phyloP scores from a whole-genome alignment of 2,113 vertebrate genomes.

The Oxyura jamaicensis region DNA sequence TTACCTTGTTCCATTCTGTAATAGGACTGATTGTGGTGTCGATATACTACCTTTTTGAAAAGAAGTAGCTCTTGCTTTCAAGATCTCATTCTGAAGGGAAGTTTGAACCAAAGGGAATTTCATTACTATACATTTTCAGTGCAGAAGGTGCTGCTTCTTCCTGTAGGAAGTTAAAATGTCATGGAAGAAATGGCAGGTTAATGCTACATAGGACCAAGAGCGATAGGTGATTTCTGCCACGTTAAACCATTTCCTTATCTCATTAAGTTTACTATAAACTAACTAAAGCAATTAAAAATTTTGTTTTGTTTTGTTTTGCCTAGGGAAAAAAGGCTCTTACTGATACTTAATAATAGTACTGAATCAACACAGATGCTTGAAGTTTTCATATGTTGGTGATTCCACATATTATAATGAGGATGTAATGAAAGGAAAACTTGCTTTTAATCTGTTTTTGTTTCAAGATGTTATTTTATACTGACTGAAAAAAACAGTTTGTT shows the following conservation, averaged over 20 bases:
- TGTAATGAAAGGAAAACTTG: background rate
- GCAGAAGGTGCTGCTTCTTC: background rate
- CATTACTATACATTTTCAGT: background rate
- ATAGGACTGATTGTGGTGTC: background rate
- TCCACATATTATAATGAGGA: conserved; percentile 1
- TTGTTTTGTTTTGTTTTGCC: background rate
- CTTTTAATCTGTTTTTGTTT: conserved; percentile 22
- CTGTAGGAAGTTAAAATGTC: background rate
- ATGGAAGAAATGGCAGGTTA: background rate
- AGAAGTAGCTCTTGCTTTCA: background rate
- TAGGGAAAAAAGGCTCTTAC: background rate
- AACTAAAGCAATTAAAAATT: background rate
- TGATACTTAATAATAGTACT: background rate
- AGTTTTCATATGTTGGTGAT: background rate
- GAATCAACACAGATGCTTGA: background rate
- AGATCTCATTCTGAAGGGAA: background rate
- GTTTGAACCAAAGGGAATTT: background rate
- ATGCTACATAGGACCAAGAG: background rate
- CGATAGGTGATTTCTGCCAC: background rate
- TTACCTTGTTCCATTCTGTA: background rate
- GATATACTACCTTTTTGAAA: background rate
- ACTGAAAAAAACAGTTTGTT: conserved; percentile 28
- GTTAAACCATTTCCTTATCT: background rate
- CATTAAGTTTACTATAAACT: background rate
- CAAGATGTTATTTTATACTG: conserved; percentile 23